Conservation (phyloP, 2,888 invertebrate species). For the Apotomis capreana region DNA sequence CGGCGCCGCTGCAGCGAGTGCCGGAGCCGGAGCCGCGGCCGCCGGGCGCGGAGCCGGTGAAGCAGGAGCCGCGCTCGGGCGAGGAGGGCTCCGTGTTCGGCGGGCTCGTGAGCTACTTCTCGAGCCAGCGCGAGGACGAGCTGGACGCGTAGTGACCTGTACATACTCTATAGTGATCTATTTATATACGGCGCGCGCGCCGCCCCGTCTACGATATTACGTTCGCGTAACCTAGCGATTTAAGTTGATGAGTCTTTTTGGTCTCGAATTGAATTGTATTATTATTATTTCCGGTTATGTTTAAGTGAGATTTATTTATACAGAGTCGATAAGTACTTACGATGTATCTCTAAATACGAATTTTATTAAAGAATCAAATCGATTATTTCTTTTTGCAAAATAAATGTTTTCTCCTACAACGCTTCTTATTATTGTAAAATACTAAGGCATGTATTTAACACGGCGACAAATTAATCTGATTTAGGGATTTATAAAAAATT, state of each 20-base stretch:
- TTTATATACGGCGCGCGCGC: constrained; percentile 47
- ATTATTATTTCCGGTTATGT: constrained; percentile 77
- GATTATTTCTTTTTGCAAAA: constrained; percentile 75
- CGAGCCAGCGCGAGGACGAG: constrained; percentile 94
- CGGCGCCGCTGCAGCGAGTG: constrained; percentile 36
- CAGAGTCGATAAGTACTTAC: constrained; percentile 80
- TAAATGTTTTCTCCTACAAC: constrained; percentile 78
- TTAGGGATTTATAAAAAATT: too few species aligned
- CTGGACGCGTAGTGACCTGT: constrained; percentile 83
- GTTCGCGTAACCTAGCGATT: constrained; percentile 53
- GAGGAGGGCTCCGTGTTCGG: constrained; percentile 91
- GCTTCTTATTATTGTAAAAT: constrained; percentile 30
- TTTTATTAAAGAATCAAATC: constrained; percentile 74
- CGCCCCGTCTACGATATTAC: constrained; percentile 69
- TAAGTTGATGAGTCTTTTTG: constrained; percentile 73
- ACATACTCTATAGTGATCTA: constrained; percentile 34
- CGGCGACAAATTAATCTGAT: too few species aligned
- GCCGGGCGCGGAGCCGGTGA: constrained; percentile 45
- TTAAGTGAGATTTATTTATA: constrained; percentile 83
- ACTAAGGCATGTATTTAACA: too few species aligned
- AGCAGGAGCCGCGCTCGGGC: constrained; percentile 59
- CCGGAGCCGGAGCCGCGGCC: constrained; percentile 41
- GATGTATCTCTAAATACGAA: constrained; percentile 79
- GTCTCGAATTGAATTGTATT: constrained; percentile 81
- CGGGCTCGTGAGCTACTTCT: constrained; percentile 95